Conservation (phyloP, 1,140 invertebrate genomes). For the Chionoecetes opilio region DNA sequence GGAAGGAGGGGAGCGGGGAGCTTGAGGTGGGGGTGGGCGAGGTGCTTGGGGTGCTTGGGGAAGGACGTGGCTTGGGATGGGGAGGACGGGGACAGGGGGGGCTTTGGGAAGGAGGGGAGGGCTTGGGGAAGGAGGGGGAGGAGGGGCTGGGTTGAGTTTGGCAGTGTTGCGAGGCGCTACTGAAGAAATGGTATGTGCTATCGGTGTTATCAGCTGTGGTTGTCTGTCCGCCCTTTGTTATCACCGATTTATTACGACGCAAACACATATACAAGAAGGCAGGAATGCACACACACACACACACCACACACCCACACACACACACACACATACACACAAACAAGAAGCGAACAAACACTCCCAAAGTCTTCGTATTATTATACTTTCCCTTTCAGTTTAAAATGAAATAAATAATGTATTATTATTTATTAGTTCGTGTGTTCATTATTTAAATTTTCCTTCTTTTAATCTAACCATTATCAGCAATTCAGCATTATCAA, state of each 20-base stretch:
- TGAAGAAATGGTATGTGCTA: not conserved
- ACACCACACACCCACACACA: slow-evolving; percentile 39
- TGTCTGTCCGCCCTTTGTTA: slow-evolving; percentile 22
- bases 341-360: not conserved
- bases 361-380: not conserved
- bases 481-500: no score
- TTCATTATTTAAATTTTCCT: no score
- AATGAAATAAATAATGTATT: no score
- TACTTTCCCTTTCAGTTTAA: no score
- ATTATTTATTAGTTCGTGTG: no score
- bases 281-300: not conserved
- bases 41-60: not conserved
- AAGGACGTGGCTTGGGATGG: not conserved
- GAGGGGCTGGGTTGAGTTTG: not conserved
- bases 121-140: not conserved
- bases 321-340: slow-evolving; percentile 39
- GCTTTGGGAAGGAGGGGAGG: not conserved
- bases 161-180: not conserved
- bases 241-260: slow-evolving; percentile 42
- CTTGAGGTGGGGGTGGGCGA: not conserved
- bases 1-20: not conserved
- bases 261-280: not conserved
- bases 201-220: slow-evolving; percentile 47
- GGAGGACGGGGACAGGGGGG: not conserved
- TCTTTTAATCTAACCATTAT: no score